Conservation (phyloP, 2,888 invertebrate species). For the Rhagonycha fulva region DNA sequence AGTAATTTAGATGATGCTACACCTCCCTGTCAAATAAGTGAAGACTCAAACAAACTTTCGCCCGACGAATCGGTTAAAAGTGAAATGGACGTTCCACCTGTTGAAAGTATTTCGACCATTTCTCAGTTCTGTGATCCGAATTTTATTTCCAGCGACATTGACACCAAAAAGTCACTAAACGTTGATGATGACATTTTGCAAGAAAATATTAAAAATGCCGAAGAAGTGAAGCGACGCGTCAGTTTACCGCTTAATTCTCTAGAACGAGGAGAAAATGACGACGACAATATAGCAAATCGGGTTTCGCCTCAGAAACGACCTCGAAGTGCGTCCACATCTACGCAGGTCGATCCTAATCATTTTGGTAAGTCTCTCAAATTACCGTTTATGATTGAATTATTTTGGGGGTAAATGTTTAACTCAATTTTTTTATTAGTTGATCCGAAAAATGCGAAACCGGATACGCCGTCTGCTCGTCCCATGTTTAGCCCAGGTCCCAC, state of each 20-base stretch:
- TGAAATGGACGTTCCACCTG: conserved; percentile 51
- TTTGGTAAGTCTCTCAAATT: conserved; percentile 66
- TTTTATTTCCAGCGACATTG: conserved; percentile 48
- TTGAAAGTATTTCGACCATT: conserved; percentile 69
- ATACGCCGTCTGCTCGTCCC: conserved; percentile 71
- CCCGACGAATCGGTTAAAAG: conserved; percentile 51
- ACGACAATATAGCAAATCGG: conserved; percentile 52
- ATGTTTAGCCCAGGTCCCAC: conserved; percentile 95
- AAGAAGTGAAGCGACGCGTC: conserved; percentile 56
- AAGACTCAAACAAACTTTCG: conserved; percentile 41
- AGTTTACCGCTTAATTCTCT: conserved; percentile 61
- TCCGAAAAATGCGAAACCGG: conserved; percentile 64
- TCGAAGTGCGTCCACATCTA: conserved; percentile 78
- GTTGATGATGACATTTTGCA: conserved; percentile 10
- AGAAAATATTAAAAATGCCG: conserved; percentile 21
- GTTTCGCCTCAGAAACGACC: conserved; percentile 73
- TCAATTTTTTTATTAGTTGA: conserved; percentile 43
- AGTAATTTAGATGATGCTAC: conserved; percentile 45
- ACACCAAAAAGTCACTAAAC: conserved; percentile 33
- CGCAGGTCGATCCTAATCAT: conserved; percentile 84
- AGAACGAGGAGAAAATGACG: conserved; percentile 47
- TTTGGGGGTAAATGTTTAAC: neutral
- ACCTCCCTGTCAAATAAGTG: conserved; percentile 17
- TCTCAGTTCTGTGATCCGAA: conserved; percentile 76
- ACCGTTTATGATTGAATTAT: neutral